Evolutionary conservation across 2,113 vertebrate genomes (phyloP), one percentile per base, ranked within the genome.

Genomic region (Plectropomus leopardus): DNA sequence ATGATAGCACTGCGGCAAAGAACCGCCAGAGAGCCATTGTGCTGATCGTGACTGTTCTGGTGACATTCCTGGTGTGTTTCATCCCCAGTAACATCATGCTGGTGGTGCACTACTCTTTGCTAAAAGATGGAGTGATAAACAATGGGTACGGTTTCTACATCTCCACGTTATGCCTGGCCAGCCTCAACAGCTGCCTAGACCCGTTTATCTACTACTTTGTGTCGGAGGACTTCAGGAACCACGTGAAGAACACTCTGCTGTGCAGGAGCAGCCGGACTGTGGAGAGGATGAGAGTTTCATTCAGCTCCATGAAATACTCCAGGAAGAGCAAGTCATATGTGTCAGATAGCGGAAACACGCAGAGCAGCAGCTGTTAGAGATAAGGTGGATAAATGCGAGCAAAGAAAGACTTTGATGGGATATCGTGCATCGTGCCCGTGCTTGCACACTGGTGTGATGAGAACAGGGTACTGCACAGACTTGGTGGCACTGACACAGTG

Each of bases 141-240:
- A 93, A 95, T 0, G 63, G 95, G 2, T 99, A 99, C 1, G 50
- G 84, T 7, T 92, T 93, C 0, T 99, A 99, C 78, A 71, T 98
- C 45, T 53, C 77, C 5, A 92, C 96, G 0, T 88, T 99, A 13
- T 99, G 97, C 80, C 93, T 99, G 67, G 94, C 96, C 7, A 94
- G 96, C 68, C 94, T 99, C 72, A 99, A 99, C 93, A 98, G 98
- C 94, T 96, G 96, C 86, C 94, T 99, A 4, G 98, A 99, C 89
- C 98, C 98, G 0, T 98, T 99, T 68, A 89, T 99, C 83, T 99
- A 99, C 91, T 99, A 98, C 65, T 99, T 95, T 65, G 93, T 99
- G 86, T 99, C 98, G 0, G 95, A 98, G 78, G 98, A 99, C 59
- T 99, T 99, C 87, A 93, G 98, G 59, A 84, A 96, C 45, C 96